Conservation (phyloP, 2,797 vertebrate genomes). For the Borostomias antarcticus region DNA sequence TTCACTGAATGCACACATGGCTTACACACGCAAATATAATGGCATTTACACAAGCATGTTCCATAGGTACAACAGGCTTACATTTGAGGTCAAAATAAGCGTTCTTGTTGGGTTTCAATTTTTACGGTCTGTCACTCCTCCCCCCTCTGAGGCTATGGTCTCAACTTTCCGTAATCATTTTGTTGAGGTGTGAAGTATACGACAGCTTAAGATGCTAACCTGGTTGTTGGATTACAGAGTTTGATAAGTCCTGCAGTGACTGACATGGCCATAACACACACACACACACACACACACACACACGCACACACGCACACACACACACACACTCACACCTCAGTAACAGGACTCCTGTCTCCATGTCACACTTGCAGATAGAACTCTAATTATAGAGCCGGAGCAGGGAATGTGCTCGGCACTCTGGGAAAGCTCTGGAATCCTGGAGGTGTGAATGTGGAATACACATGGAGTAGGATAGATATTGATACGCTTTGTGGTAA, state of each 20-base stretch:
- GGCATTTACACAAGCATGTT: background rate
- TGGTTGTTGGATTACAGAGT: background rate
- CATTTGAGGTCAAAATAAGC: too few species aligned
- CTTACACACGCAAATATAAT: background rate
- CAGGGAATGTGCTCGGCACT: background rate
- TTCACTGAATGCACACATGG: slow-evolving; percentile 14
- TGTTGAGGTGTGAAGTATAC: background rate
- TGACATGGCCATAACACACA: background rate
- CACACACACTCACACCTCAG: background rate
- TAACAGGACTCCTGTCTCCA: slow-evolving; percentile 20
- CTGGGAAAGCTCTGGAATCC: slow-evolving; percentile 2
- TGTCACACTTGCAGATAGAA: slow-evolving; percentile 23
- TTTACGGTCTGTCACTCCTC: background rate
- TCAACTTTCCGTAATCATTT: background rate
- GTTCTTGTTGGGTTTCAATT: too few species aligned
- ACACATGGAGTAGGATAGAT: background rate
- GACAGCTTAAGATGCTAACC: background rate
- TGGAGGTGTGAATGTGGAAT: slow-evolving; percentile 13
- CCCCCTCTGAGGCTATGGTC: background rate
- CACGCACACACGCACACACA: slow-evolving; percentile 8
- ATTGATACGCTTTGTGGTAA: background rate
- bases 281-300: background rate
- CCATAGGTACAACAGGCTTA: slow-evolving; percentile 2
- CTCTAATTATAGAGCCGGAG: slow-evolving; percentile 32
- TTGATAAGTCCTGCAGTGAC: background rate